A percentile compares a stretch with the other conserved stretches of the same genome.
These are phyloP conservation scores for Plutomurus gul DNA, from an alignment of 1,140 invertebrate genomes.

Conservation along the genomic window DNA sequence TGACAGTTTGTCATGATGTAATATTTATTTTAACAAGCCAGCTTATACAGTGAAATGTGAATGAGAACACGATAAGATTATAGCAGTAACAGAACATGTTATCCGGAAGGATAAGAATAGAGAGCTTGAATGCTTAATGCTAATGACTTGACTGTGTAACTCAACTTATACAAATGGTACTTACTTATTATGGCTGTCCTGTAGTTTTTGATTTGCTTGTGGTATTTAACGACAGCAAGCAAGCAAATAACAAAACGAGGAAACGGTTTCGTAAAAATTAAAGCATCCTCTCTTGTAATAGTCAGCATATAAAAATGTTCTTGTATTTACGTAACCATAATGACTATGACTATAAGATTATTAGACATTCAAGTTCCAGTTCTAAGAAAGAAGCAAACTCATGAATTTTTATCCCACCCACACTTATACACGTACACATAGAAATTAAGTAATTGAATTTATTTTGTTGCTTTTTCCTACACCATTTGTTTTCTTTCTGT, in stretches of 20 bases:
- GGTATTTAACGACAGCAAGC: neutral
- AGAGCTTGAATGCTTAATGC: slow-evolving; percentile 23
- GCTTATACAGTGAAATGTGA: too few species aligned
- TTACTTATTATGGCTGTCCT: neutral
- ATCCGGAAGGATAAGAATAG: neutral
- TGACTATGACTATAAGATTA: neutral
- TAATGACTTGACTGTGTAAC: neutral
- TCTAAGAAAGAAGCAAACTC: neutral
- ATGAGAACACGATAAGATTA: too few species aligned
- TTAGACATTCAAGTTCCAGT: slow-evolving; percentile 11
- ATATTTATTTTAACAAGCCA: too few species aligned
- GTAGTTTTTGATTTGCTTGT: neutral
- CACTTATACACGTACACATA: neutral
- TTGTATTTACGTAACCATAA: too few species aligned
- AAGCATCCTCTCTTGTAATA: neutral
- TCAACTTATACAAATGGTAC: neutral
- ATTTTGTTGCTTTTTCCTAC: neutral
- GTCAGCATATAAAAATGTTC: too few species aligned
- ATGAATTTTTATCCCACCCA: neutral
- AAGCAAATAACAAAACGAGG: slow-evolving; percentile 11
- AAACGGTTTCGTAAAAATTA: slow-evolving; percentile 20
- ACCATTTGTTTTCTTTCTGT: neutral
- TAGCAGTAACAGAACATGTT: neutral
- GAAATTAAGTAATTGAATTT: neutral
- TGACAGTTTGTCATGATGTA: too few species aligned